A percentile compares a stretch with the other conserved stretches of the same genome.
phyloP scores from a whole-genome alignment of 1,140 invertebrate genomes.

The Rhyzopertha dominica region DNA sequence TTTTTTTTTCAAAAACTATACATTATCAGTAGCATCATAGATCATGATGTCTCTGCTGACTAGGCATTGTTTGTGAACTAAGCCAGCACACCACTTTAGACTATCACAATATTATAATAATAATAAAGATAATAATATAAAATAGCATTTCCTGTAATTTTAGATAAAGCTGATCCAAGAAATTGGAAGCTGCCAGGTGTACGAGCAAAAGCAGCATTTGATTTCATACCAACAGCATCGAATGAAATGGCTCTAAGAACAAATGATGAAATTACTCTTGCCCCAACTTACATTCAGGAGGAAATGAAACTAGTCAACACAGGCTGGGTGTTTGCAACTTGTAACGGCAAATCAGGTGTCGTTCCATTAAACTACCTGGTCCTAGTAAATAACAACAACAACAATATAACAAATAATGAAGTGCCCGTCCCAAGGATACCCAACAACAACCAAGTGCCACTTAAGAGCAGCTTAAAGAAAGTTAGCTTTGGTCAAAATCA shows the following conservation, averaged over 20 bases:
- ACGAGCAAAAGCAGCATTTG: conserved; percentile 67
- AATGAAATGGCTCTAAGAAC: conserved; percentile 73
- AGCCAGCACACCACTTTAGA: too few relatives aligned
- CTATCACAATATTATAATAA: too few relatives aligned
- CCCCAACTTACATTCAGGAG: conserved; percentile 78
- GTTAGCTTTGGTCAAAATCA: too few relatives aligned
- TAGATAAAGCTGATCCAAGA: conserved; percentile 54
- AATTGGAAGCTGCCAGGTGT: conserved; percentile 69
- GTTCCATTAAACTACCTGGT: conserved; percentile 78
- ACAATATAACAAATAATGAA: too few relatives aligned
- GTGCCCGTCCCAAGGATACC: too few relatives aligned
- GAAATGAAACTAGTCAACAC: conserved; percentile 55
- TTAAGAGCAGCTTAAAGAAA: too few relatives aligned
- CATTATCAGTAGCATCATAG: too few relatives aligned
- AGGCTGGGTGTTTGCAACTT: conserved; percentile 70
- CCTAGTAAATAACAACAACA: conserved; percentile 26
- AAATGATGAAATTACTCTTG: conserved; percentile 74
- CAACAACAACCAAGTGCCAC: too few relatives aligned
- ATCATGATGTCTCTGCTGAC: too few relatives aligned
- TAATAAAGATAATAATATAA: conserved; percentile 41
- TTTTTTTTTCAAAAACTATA: too few relatives aligned
- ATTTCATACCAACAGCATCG: conserved; percentile 65
- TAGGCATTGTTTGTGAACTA: too few relatives aligned
- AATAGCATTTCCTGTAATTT: too few relatives aligned
- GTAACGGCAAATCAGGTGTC: conserved; percentile 63